Conservation (phyloP, 2,113 vertebrate genomes). For the Macrotus californicus region DNA sequence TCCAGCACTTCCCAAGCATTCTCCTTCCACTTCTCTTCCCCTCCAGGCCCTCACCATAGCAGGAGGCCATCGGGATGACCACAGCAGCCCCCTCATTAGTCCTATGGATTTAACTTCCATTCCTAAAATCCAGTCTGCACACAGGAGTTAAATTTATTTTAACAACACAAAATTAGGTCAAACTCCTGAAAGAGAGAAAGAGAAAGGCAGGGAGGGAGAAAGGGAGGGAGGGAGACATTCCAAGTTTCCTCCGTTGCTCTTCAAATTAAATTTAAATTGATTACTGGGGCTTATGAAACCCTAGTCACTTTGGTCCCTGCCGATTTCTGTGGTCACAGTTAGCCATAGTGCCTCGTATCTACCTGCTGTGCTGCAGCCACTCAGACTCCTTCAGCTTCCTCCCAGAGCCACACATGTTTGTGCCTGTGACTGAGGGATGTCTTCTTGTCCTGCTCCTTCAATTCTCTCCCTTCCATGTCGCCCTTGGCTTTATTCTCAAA, state of each 20-base stretch:
- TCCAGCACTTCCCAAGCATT: neutral
- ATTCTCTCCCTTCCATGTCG: neutral
- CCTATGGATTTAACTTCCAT: neutral
- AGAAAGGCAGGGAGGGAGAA: fast-evolving
- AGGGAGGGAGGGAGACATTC: neutral
- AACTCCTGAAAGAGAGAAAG: neutral
- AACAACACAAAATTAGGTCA: neutral
- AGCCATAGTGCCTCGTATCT: fast-evolving
- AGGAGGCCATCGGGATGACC: neutral
- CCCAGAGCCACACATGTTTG: neutral
- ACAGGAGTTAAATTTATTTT: neutral
- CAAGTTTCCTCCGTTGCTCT: neutral
- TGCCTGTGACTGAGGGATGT: neutral
- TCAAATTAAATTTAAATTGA: neutral
- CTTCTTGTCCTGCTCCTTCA: neutral
- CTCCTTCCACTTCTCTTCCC: neutral
- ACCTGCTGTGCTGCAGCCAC: no score
- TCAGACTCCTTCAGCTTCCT: neutral
- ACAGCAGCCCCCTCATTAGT: neutral
- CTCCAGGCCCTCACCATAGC: neutral
- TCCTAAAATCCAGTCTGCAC: neutral
- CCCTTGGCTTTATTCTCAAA: neutral
- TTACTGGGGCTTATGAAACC: neutral
- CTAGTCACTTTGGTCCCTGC: neutral
- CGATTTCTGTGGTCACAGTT: neutral